Evolutionary conservation across 2,888 invertebrate genomes (phyloP), one percentile per base, ranked within the genome.

Genomic region (Drosophila emarginata): DNA sequence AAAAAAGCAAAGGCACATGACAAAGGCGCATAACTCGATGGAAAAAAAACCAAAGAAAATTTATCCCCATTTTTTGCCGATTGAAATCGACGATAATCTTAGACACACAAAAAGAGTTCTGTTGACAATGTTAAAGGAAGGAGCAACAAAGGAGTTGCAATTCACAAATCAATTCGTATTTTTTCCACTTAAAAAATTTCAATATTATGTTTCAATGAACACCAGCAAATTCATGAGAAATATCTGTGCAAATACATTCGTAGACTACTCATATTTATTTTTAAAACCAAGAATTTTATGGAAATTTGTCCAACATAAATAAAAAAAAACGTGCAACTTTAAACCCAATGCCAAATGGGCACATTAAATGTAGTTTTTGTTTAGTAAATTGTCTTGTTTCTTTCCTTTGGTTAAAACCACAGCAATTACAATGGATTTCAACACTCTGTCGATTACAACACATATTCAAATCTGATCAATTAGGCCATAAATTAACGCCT

Each of bases 401-500:
- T 18, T 11, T 11, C 21, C 9, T 15, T 15, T 15, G 18, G 9
- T 18, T 3, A 21, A 21, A 45, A 45, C 12, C 21, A 36, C 18
- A 52, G 39, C 14, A 40, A 65, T 39, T 64, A 65, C 60, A 63
- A 59, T 57, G 45, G 59, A 69, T 84, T 87, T 74, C 74, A 67
- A 81, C 77, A 87, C 71, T 66, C 54, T 58, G 57, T 15, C 28
- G 6, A 39, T 71, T 71, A 39, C 71, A 71, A 71, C 36, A 83
- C 62, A 37, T 77, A 81, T 76, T 78, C 88, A 81, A 81, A 87
- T 79, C 64, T 63, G 66, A 79, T 78, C 87, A 88, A 88, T 85
- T 85, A 85, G 83, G 72, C 76, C 76, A 76, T 81, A 85, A 87
- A 85, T 87, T 88, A 88, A 85, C 76, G 79, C 82, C 88, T 75